phyloP scores from a whole-genome alignment of 2,113 vertebrate genomes.

The Pithys albifrons region DNA sequence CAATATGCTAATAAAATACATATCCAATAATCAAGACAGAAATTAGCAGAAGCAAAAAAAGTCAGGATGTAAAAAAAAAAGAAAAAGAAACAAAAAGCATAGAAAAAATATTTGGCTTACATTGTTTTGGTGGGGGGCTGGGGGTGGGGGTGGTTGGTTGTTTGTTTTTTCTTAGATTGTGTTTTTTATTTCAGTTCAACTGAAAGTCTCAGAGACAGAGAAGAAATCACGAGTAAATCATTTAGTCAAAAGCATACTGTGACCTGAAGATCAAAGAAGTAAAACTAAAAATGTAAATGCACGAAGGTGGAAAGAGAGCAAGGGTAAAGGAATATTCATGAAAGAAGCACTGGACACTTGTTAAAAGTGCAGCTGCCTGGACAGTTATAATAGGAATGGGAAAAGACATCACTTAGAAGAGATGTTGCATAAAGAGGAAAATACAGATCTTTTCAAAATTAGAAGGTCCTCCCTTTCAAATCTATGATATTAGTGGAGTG shows the following conservation, averaged over 20 bases:
- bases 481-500: neutral
- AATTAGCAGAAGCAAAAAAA: neutral
- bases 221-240: neutral
- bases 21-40: neutral
- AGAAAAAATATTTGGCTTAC: neutral
- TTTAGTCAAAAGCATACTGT: neutral
- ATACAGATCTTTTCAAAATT: neutral
- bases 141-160: neutral
- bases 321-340: neutral
- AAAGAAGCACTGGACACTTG: neutral
- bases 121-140: neutral
- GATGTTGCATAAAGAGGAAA: neutral
- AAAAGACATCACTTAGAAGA: neutral
- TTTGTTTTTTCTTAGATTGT: accelerated
- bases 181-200: neutral
- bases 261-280: neutral
- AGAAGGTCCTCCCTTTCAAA: neutral
- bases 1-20: neutral
- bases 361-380: neutral
- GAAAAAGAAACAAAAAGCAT: neutral
- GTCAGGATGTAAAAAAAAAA: neutral
- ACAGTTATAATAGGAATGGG: neutral
- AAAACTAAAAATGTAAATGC: neutral
- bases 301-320: neutral
- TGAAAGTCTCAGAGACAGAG: neutral